phyloP scores from a whole-genome alignment of 2,113 vertebrate genomes.

The Mobula hypostoma region DNA sequence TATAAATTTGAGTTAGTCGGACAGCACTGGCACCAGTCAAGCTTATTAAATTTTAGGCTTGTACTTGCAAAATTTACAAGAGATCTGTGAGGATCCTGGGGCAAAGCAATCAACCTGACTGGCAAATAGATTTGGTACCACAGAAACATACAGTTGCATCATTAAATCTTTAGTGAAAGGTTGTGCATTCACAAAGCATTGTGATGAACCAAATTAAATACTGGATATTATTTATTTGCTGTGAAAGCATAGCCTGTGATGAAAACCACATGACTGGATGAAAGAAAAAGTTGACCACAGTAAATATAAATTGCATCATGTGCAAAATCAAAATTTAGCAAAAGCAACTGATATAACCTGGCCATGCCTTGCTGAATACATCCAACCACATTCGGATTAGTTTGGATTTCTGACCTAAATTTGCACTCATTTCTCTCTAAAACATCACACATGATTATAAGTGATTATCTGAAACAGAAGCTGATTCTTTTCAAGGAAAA shows the following conservation, averaged over 20 bases:
- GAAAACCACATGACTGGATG: background rate
- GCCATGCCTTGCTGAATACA: background rate
- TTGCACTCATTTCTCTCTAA: slow-evolving; percentile 25
- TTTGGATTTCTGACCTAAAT: slow-evolving; percentile 34
- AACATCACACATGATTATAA: slow-evolving; percentile 16
- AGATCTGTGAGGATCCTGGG: background rate
- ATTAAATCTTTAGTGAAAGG: background rate
- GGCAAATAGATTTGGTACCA: background rate
- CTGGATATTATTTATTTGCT: background rate
- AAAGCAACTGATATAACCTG: background rate
- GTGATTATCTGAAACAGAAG: slow-evolving; percentile 28
- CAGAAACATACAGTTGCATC: background rate
- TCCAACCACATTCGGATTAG: slow-evolving; percentile 20
- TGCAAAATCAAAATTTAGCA: background rate
- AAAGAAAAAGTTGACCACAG: background rate
- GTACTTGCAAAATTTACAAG: background rate
- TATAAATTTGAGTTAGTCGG: background rate
- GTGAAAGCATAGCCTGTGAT: background rate
- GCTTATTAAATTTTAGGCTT: background rate
- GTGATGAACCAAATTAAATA: background rate
- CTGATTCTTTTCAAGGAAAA: slow-evolving; percentile 12
- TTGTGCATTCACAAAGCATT: background rate
- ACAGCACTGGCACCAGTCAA: background rate
- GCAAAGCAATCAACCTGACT: background rate
- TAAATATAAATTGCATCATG: background rate